Evolutionary conservation across 1,140 invertebrate species (phyloP).

Genomic region (Drosophila sulfurigaster): DNA sequence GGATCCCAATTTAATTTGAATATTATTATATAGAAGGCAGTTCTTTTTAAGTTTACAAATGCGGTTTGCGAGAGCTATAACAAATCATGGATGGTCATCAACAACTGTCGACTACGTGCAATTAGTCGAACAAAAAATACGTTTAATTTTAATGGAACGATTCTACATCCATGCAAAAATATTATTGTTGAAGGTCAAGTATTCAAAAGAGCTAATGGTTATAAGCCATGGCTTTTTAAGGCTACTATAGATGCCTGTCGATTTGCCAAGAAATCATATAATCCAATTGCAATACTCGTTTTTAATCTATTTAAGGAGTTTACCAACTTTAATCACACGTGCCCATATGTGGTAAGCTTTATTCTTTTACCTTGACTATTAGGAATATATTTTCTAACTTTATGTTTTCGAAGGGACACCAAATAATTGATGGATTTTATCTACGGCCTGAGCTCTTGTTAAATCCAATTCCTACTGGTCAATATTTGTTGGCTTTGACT

Average conservation of each 20-base stretch:
- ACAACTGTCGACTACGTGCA: slow-evolving; percentile 17
- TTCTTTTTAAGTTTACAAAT: slow-evolving; percentile 24
- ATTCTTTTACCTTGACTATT: neutral
- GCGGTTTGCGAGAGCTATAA: slow-evolving; percentile 13
- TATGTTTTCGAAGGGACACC: neutral
- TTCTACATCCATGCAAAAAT: neutral
- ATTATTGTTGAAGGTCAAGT: neutral
- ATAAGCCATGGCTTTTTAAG: slow-evolving; percentile 23
- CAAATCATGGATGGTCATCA: neutral
- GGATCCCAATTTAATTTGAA: too few relatives aligned
- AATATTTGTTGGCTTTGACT: slow-evolving; percentile 7
- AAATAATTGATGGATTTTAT: slow-evolving; percentile 20
- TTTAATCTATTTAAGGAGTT: slow-evolving; percentile 23
- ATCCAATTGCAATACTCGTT: slow-evolving; percentile 11
- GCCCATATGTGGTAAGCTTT: slow-evolving; percentile 26
- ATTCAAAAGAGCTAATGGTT: slow-evolving; percentile 16
- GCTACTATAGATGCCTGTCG: slow-evolving; percentile 10
- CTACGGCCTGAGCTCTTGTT: slow-evolving; percentile 2
- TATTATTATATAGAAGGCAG: neutral
- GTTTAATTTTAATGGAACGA: slow-evolving; percentile 2
- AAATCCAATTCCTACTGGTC: slow-evolving; percentile 15
- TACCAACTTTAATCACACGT: slow-evolving; percentile 24
- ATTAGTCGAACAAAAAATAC: slow-evolving; percentile 16
- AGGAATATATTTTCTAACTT: neutral
- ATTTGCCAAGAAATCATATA: slow-evolving; percentile 8